A percentile compares a stretch with the other conserved stretches of the same genome.
These are phyloP conservation scores for Karalla daura DNA, from an alignment of 2,797 vertebrate genomes.

Conservation along the genomic window DNA sequence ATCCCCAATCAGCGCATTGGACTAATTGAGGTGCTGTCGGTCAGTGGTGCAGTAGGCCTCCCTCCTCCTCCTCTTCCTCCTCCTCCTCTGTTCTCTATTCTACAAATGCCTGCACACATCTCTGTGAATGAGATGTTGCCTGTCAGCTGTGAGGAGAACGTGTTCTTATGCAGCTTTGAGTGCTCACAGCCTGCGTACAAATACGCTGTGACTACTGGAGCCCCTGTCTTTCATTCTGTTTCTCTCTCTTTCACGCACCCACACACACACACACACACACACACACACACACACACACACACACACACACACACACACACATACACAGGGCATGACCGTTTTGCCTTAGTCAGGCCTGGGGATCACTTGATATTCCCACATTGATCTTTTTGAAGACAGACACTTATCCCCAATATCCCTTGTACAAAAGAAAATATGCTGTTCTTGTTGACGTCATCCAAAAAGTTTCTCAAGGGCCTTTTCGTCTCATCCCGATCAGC, in stretches of 20 bases:
- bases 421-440: slow-evolving; percentile 55
- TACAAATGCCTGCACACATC: slow-evolving; percentile 3
- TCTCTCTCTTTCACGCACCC: slow-evolving; percentile 18
- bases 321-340: slow-evolving; percentile 44
- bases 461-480: slow-evolving; percentile 68
- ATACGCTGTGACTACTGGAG: slow-evolving; percentile 19
- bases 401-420: slow-evolving; percentile 65
- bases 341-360: slow-evolving; percentile 80
- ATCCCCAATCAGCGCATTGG: slow-evolving; percentile 57
- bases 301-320: slow-evolving; percentile 34
- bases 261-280: slow-evolving; percentile 44
- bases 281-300: slow-evolving; percentile 22
- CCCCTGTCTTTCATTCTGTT: slow-evolving; percentile 21
- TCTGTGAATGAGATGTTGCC: slow-evolving; percentile 21
- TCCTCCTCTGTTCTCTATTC: not conserved
- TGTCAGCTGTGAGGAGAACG: slow-evolving; percentile 30
- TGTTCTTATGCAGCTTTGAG: slow-evolving; percentile 15
- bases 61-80: slow-evolving; percentile 14
- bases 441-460: slow-evolving; percentile 70
- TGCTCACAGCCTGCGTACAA: slow-evolving; percentile 23
- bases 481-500: slow-evolving; percentile 46
- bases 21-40: slow-evolving; percentile 63
- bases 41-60: slow-evolving; percentile 42
- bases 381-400: slow-evolving; percentile 74
- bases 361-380: slow-evolving; percentile 72